Evolutionary conservation across 2,888 invertebrate genomes (phyloP), one percentile per base, ranked within the genome.

Genomic region (Campoplex nolae): DNA sequence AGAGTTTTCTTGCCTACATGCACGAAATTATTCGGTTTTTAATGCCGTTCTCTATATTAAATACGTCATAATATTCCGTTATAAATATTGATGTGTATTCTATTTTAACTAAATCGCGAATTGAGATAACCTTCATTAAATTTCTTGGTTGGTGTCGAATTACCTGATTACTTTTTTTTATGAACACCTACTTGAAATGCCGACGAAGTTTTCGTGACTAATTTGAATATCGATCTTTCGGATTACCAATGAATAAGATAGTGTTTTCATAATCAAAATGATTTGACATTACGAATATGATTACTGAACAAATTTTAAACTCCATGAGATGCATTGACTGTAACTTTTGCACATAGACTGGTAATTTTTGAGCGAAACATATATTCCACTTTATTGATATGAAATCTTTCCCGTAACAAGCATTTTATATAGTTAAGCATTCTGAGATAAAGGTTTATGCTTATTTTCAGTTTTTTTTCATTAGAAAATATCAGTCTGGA

Each of bases 141-240:
- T 32, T 62, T 32, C 16, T 32, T 16, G 32, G 16, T 16, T 16
- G 32, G 16, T 32, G 0, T 32, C 62, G 32, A 32, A 32, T 32
- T 8, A 16, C 62, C 16, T 62, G 28, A 62, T 62, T 32, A 62
- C 62, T 32, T 62, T 62, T 62, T 23, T 62, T 62, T 62, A 62
- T 62, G 62, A 62, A 13, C 32, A 62, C 32, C 32, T 4, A 62
- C 62, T 32, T 62, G 32, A 62, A 11, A 68, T 68, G 38, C 68
- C n/a, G 11, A 23, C 38, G 32, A 42, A 68, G 42, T n/a, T 68
- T 68, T 23, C 9, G 42, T 42, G 42, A 42, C 42, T 68, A n/a
- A 68, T 68, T 42, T 68, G 38, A 68, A 42, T 68, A 42, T 68
- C 42, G 42, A 68, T 68, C 42, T 42, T 68, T 32, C 32, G 16